A percentile compares a stretch with the other conserved stretches of the same genome.
Evolutionary conservation across 2,113 vertebrate species (phyloP).

Genomic region (Neofelis nebulosa): DNA sequence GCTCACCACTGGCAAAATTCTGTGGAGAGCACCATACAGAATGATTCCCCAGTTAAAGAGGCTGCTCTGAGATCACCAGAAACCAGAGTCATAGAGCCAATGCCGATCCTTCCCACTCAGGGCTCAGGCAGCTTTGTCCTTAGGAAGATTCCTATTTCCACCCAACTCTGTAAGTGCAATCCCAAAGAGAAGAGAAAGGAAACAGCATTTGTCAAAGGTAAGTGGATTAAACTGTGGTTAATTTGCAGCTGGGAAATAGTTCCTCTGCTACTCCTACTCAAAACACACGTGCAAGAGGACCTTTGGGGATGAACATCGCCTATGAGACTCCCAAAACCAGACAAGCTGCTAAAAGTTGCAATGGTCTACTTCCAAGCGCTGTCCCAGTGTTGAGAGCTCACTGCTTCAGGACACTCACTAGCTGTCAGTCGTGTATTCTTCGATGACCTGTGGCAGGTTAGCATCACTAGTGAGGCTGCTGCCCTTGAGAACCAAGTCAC

Average conservation of each 20-base stretch:
- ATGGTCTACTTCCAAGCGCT: neutral
- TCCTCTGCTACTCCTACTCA: neutral
- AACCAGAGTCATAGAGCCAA: neutral
- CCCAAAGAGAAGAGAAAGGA: neutral
- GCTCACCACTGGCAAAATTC: neutral
- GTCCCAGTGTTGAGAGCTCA: neutral
- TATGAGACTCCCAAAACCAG: neutral
- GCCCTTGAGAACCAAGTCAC: neutral
- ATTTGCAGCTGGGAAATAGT: neutral
- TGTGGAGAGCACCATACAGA: rapidly evolving
- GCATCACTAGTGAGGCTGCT: neutral
- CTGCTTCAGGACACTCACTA: neutral
- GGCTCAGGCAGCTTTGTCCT: neutral
- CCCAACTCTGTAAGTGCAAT: neutral
- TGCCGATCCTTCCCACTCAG: neutral
- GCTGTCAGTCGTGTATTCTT: neutral
- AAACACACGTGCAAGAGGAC: neutral
- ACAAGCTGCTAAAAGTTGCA: neutral
- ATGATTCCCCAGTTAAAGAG: neutral
- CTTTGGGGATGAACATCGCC: neutral
- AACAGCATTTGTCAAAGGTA: neutral
- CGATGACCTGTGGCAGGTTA: neutral
- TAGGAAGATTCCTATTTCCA: neutral
- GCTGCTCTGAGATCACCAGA: neutral
- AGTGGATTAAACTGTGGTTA: neutral